Base-by-base conservation (phyloP, 2,888 invertebrate species). In the Colletes collaris region DNA sequence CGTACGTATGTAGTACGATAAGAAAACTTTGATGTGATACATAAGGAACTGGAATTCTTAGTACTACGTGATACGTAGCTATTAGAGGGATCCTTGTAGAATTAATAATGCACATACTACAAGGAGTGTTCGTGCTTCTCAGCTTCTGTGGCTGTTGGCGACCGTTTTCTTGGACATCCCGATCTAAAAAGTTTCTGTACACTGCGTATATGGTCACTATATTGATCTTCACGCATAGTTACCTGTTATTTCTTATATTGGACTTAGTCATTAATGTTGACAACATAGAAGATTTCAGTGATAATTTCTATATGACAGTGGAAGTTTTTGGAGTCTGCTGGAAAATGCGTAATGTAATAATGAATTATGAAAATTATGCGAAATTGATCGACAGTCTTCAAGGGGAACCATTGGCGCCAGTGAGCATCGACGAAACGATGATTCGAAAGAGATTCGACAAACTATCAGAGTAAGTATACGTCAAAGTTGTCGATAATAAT, bases 271-370 rank as follows among this genome's bases (percentile, higher is more conserved):
- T 81, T 10, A 77, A 63, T 19, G 81, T 86, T 11, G 58, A 76
- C 0, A 83, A 60, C 16, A 66, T 64, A 27, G 72, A 73, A 0
- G 86, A 86, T 7, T 79, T 85, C 6, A 59, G 65, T 5, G 81
- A 86, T 5, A 83, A 77, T 50, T 56, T 77, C 0, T 77, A 73
- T 10, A n/a, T 77, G 7, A 50, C 53, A 0, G 7, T 86, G 1
- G 71, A 79, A 4, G 73, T 82, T 62, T 10, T 83, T 0, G 50
- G 65, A 0, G 55, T 66, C 44, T 79, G 81, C 35, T 81, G 53
- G 8, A 89, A 88, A 70, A 68, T 78, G 37, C 35, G 62, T 0
- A 80, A 52, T 16, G 27, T 86, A 11, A 19, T 86, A 13, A 37
- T 56, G 3, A 67, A 77, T 16, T 79, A 79, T 5, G 27, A 63